A percentile compares a stretch with the other conserved stretches of the same genome.
phyloP scores from a whole-genome alignment of 1,140 invertebrate genomes.

The Helicorthomorpha holstii region DNA sequence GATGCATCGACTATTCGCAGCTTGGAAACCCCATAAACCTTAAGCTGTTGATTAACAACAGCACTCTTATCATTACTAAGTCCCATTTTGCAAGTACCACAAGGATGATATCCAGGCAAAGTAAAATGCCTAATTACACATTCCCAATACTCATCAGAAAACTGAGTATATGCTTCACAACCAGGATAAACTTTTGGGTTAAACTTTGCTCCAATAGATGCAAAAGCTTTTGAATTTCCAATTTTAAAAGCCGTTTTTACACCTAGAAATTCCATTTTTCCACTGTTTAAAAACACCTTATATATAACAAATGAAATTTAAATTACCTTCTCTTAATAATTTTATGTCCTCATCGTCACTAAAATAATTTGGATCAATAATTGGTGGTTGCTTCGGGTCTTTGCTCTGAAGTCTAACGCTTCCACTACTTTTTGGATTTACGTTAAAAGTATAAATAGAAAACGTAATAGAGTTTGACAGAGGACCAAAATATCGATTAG shows the following conservation, averaged over 20 bases:
- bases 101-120: conserved; percentile 43
- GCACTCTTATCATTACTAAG: conserved; percentile 30
- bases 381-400: background rate
- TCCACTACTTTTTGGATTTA: background rate
- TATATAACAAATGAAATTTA: background rate
- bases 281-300: too few relatives aligned
- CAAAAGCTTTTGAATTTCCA: conserved; percentile 31
- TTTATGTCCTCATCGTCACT: background rate
- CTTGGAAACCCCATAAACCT: too few relatives aligned
- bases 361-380: background rate
- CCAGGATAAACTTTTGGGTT: background rate
- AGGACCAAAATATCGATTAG: too few relatives aligned
- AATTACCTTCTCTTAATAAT: background rate
- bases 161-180: background rate
- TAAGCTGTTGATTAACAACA: conserved; percentile 29
- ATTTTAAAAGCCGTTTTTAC: conserved; percentile 18
- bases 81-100: conserved; percentile 57
- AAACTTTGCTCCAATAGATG: conserved; percentile 49
- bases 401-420: background rate
- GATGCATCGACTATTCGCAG: too few relatives aligned
- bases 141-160: background rate
- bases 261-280: too few relatives aligned
- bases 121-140: background rate
- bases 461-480: too few relatives aligned
- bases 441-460: too few relatives aligned